Evolutionary conservation across 1,140 invertebrate genomes (phyloP), one percentile per base, ranked within the genome.

Genomic region (Andricus grossulariae): DNA sequence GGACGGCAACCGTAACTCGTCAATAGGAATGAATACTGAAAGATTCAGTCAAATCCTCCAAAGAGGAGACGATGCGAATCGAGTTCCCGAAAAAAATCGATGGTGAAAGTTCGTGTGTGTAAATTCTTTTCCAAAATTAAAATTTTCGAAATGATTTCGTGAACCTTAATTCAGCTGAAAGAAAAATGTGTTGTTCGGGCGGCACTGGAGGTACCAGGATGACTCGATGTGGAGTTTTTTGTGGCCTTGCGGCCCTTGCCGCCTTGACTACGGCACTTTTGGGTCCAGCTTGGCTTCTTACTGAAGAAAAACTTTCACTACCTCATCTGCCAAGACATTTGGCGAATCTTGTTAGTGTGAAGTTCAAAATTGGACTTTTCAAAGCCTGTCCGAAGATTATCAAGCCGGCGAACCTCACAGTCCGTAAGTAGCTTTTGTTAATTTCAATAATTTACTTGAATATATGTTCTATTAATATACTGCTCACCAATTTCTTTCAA

Each of bases 241-340:
- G 90, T 51, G 90, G 90, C 39, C 83, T 91, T 57, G 90, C 90
- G 15, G 90, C 90, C 1, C 82, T 91, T 0, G 90, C 87, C 0
- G 90, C 90, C 7, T 84, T 91, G 7, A 86, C 88, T 60, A 88
- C 88, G 6, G 90, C 90, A 0, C 84, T 91, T 39, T 77, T 91
- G 39, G 90, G 90, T 3, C 90, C 90, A 4, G 89, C 90, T 8
- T 92, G 90, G 90, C 84, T 91, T 16, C 90, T 90, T 70, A 92
- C 91, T 21, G 91, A 92, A 71, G 91, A 92, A 73, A 88, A 87
- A 78, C 79, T 91, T 18, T 81, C 82, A 32, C 72, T 85, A 66
- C 86, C 88, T 3, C 82, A 89, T 71, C 39, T 89, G 16, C 82
- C 87, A 1, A 81, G 85, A 16, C 88, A 87, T 72, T 77, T 85